Evolutionary conservation across 2,113 vertebrate genomes (phyloP), one percentile per base, ranked within the genome.

Genomic region (Lophochroa leadbeateri): DNA sequence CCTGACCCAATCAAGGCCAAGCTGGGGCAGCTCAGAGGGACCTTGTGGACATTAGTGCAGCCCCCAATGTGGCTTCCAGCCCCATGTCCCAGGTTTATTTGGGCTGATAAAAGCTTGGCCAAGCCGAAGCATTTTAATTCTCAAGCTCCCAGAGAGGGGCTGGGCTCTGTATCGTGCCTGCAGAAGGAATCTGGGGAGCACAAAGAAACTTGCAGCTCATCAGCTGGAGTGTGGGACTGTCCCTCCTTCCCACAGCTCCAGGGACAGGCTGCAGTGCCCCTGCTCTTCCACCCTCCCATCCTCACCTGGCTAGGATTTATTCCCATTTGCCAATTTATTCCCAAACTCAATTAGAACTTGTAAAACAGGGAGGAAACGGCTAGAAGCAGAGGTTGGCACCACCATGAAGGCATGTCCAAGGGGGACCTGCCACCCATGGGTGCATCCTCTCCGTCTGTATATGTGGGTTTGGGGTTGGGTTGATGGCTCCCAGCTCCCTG

Each of bases 101-200:
- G 37, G 25, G 25, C 17, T 15, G 35, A 46, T 25, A 29, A 61
- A 49, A 61, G 35, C 67, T 71, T 11, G 61, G 19, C 13, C 28
- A 31, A 37, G 8, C 17, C 27, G 10, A 7, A 1, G 19, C 6
- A 5, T 33, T 57, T 82, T 15, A 14, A 39, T 60, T 52, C 25
- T 19, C 2, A 11, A 31, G 37, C 50, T 50, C 58, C 49, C 43
- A 35, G 58, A 0, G 3, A 18, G 61, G 12, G 37, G 14, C 27
- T 37, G 52, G 25, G 31, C 35, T 50, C 77, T 1, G 9, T 10
- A 3, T 5, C 0, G 8, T 0, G 2, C 37, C 49, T 19, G 33
- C 37, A n/a, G 43, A 28, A 58, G 24, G 57, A 39, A 15, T 41
- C 14, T 14, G 33, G 12, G 53, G 9, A 7, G 53, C 35, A 19